phyloP scores from a whole-genome alignment of 2,113 vertebrate genomes.

The Sarotherodon lohbergeri region DNA sequence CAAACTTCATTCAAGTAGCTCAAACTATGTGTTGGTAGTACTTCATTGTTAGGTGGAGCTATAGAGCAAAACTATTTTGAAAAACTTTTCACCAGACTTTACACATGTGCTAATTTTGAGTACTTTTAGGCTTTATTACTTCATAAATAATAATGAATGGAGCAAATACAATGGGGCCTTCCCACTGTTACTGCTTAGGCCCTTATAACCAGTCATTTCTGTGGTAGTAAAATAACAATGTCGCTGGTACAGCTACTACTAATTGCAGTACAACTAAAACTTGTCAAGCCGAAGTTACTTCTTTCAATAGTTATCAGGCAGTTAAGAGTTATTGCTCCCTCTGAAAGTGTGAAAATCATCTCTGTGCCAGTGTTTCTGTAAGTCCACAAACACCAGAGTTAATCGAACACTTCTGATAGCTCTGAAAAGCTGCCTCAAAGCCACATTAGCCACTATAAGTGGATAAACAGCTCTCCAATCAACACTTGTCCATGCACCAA shows the following conservation, averaged over 20 bases:
- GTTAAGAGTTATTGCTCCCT: background rate
- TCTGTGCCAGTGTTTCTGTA: background rate
- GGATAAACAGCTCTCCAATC: constrained; percentile 21
- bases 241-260: background rate
- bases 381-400: background rate
- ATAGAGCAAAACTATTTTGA: background rate
- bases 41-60: background rate
- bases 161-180: background rate
- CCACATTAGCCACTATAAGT: background rate
- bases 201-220: background rate
- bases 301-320: background rate
- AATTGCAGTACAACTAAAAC: background rate
- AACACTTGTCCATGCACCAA: constrained; percentile 13
- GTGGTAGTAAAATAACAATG: background rate
- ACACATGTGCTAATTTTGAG: background rate
- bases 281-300: background rate
- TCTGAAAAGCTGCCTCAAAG: constrained; percentile 16
- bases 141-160: background rate
- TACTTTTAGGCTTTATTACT: background rate
- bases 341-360: background rate
- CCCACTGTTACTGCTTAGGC: background rate
- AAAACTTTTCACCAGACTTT: background rate
- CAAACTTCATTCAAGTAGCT: background rate
- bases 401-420: constrained; percentile 26
- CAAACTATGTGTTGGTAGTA: background rate